Base-by-base conservation (phyloP, 1,140 invertebrate species). In the Globodera rostochiensis region DNA sequence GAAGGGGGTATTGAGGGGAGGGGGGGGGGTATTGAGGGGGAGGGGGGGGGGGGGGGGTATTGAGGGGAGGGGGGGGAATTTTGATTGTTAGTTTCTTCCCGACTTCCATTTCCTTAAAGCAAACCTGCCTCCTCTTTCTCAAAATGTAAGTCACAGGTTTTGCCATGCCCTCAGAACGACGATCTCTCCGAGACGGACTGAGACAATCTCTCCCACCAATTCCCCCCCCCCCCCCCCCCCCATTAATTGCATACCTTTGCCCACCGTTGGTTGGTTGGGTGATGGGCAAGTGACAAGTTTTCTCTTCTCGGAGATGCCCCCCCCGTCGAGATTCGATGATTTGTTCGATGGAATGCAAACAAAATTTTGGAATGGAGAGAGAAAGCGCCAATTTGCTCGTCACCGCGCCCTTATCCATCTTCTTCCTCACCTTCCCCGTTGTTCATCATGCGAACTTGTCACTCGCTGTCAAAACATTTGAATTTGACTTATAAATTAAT, bases 371-470 rank as follows among this genome's bases (percentile, higher is more conserved):
- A 36, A 1, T 1, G 46, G 8, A 2, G 25, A 47, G 60, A 47
- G 69, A 71, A 71, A 71, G 25, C 25, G 69, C 69, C 69, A 71
- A 71, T 71, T 71, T 71, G 69, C 69, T 19, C n/a, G 69, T 60
- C 57, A 60, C 57, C 57, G 57, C 57, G 11, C 57, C 57, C 15
- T 19, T 19, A 60, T 60, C 13, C 57, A 60, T 19, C 8, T 60
- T 60, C 57, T 13, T 60, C 13, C 57, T 15, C 57, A 19, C 19
- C 57, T 60, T 60, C 15, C 15, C 19, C 57, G 3, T 1, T 6
- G 8, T 13, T 60, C 57, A 53, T 53, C 57, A 15, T 60, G 11
- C 57, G 50, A 6, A 50, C 50, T 50, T 50, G 50, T 36, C 25
- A 36, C 2, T 36, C 25, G 25, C 25, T 36, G 25, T 69, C 66